Evolutionary conservation across 2,113 vertebrate species (phyloP), one percentile per base, ranked within the genome.

Genomic region (Ginglymostoma cirratum): DNA sequence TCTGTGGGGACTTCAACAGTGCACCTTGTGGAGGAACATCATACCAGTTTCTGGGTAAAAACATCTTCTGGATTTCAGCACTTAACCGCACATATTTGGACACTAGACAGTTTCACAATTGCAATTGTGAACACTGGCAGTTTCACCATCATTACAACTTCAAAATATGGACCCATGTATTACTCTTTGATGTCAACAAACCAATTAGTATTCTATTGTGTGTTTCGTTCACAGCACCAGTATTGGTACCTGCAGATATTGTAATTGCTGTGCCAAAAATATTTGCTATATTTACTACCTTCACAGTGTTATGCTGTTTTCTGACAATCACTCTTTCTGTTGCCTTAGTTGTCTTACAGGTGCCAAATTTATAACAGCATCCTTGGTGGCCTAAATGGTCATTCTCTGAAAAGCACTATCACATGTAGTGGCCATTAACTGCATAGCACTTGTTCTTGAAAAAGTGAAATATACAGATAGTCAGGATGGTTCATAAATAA

Each of bases 261-360:
- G 52, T 69, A 69, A 94, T 69, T 94, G 92, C 65, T 12, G 55
- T 94, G n/a, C 65, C 65, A 69, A 45, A 69, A 94, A 38, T 42
- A 94, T 94, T 66, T 24, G 87, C 21, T 38, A 38, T 34, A 92
- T 61, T 69, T 66, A 66, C 92, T 94, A 38, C 24, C 19, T 94
- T 66, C 65, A 66, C 61, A 94, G 42, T 6, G 7, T 34, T 38
- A 23, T 7, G 65, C 90, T 66, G n/a, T 69, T 94, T 42, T 69
- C 92, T 94, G 65, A 69, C 92, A 69, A 69, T 69, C 66, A 38
- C 66, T 93, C 90, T 67, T 93, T 67, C 30, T 67, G 42, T 94
- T 69, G 65, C 67, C n/a, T 69, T 69, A 69, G 67, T 69, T 67
- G n/a, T 69, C 38, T 24, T 45, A 69, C 66, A 27, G 65, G 34